These are phyloP conservation scores for Saimiri boliviensis DNA, from an alignment of 2,113 vertebrate genomes.

Conservation along the genomic window DNA sequence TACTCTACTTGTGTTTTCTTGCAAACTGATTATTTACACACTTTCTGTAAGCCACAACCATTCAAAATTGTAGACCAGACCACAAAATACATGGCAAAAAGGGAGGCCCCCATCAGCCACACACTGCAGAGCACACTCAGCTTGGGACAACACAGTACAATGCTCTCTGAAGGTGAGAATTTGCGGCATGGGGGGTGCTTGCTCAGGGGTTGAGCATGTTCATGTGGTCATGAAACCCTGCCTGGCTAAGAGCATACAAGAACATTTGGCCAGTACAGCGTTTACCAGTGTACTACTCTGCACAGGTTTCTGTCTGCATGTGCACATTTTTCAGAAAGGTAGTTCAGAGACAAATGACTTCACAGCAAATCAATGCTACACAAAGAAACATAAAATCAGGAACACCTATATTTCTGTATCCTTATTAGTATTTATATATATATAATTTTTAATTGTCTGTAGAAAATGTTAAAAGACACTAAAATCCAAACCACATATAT, in stretches of 20 bases:
- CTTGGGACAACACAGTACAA: not conserved
- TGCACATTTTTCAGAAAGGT: not conserved
- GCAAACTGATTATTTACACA: not conserved
- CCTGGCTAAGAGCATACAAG: not conserved
- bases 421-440: not conserved
- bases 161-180: not conserved
- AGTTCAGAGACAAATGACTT: not conserved
- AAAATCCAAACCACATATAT: not conserved
- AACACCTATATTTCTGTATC: not conserved
- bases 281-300: not conserved
- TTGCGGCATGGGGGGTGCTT: not conserved
- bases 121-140: not conserved
- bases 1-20: not conserved
- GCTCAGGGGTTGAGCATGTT: not conserved
- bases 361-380: not conserved
- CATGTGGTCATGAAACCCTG: not conserved
- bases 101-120: not conserved
- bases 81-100: not conserved
- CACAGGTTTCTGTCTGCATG: not conserved
- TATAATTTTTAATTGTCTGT: not conserved
- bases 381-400: not conserved
- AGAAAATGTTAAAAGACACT: not conserved
- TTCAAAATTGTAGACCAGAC: not conserved
- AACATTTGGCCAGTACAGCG: not conserved
- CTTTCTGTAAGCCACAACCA: not conserved